Percentiles rank a stretch among this genome's conserved stretches.
These are phyloP conservation scores for Lithophane socia DNA, from an alignment of 2,888 invertebrate species.

Conservation along the genomic window DNA sequence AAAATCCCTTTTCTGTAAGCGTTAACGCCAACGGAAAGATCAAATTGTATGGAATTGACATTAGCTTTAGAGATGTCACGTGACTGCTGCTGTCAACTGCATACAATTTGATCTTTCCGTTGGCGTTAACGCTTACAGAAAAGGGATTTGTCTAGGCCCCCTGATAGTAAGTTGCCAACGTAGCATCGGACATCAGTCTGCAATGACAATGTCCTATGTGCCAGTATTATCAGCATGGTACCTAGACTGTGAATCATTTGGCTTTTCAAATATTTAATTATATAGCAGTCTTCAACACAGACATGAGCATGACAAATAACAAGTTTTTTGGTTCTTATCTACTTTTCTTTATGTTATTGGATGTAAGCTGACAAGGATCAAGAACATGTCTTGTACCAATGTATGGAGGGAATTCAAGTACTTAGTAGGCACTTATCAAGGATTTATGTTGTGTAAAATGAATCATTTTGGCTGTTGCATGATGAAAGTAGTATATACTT, in stretches of 20 bases:
- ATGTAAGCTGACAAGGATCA: conserved; percentile 13
- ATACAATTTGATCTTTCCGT: too few species aligned
- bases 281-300: neutral
- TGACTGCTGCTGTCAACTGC: too few species aligned
- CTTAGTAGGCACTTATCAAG: neutral
- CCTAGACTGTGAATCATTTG: neutral
- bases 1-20: too few species aligned
- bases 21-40: too few species aligned
- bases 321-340: conserved; percentile 8
- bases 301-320: neutral
- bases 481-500: neutral
- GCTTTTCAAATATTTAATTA: neutral
- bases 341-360: neutral
- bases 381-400: neutral
- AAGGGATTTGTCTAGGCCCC: too few species aligned
- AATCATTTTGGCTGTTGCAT: conserved; percentile 12
- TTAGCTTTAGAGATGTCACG: too few species aligned
- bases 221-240: neutral
- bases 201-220: too few species aligned
- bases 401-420: neutral
- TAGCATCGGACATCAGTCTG: too few species aligned
- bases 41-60: too few species aligned
- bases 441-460: neutral
- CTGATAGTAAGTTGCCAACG: too few species aligned
- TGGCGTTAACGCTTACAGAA: too few species aligned